Conservation (phyloP, 2,888 invertebrate species). For the Crossocerus cetratus region DNA sequence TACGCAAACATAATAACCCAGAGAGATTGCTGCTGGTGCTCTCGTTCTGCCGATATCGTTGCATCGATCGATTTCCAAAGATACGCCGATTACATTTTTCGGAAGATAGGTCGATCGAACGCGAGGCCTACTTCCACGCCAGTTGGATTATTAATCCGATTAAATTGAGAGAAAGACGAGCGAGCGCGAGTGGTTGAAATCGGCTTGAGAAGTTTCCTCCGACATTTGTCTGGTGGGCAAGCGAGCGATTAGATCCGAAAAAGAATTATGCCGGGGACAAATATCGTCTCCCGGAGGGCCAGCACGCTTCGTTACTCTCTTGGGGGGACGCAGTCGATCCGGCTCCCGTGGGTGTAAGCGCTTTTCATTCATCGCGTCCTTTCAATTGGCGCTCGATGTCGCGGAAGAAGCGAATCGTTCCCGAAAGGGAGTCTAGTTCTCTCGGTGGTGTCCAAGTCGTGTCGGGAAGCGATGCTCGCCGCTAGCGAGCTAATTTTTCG, state of each 20-base stretch:
- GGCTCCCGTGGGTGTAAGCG: constrained; percentile 9
- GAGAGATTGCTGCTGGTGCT: neutral
- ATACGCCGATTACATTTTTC: constrained; percentile 2
- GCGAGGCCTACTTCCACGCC: neutral
- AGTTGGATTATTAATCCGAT: constrained; percentile 9
- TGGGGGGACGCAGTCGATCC: constrained; percentile 26
- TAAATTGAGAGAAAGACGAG: constrained; percentile 4
- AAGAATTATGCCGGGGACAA: constrained; percentile 14
- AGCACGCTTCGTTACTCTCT: constrained; percentile 4
- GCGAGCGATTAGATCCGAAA: neutral
- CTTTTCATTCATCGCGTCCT: constrained; percentile 23
- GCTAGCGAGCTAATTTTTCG: constrained; percentile 18
- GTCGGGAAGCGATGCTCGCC: no score
- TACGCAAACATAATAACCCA: constrained; percentile 37
- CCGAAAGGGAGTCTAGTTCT: constrained; percentile 15
- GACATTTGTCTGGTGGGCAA: neutral
- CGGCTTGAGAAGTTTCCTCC: neutral
- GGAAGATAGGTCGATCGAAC: neutral
- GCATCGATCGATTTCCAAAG: neutral
- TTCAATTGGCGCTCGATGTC: constrained; percentile 33
- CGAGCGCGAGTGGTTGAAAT: neutral
- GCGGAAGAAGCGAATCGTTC: constrained; percentile 27
- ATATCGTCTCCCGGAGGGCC: neutral
- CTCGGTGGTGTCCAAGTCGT: no score
- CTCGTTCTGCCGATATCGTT: neutral